Conservation (phyloP, 1,140 invertebrate genomes). For the Drosophila miranda region DNA sequence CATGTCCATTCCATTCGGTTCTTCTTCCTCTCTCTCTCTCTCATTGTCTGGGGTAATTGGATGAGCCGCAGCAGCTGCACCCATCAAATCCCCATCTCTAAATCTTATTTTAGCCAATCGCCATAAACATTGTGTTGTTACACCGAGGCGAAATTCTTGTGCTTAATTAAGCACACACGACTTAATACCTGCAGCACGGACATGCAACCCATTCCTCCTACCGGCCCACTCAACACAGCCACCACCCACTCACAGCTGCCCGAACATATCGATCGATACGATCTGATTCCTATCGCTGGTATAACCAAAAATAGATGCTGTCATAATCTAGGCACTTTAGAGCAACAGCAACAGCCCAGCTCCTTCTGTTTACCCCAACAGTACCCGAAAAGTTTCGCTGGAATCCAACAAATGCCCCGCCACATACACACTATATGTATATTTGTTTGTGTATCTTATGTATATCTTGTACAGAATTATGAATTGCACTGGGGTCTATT, state of each 20-base stretch:
- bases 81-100: slow-evolving; percentile 30
- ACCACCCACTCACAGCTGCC: slow-evolving; percentile 44
- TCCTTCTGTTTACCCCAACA: slow-evolving; percentile 23
- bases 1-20: slow-evolving; percentile 32
- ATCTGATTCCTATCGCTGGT: slow-evolving; percentile 44
- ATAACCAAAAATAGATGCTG: slow-evolving; percentile 68
- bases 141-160: slow-evolving; percentile 41
- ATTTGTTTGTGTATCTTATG: background rate
- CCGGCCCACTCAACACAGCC: background rate
- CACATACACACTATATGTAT: background rate
- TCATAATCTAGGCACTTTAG: slow-evolving; percentile 57
- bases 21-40: background rate
- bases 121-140: slow-evolving; percentile 33
- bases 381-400: slow-evolving; percentile 33
- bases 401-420: slow-evolving; percentile 38
- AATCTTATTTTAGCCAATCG: slow-evolving; percentile 46
- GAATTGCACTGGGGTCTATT: slow-evolving; percentile 33
- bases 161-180: slow-evolving; percentile 69
- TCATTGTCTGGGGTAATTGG: slow-evolving; percentile 68
- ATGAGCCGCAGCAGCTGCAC: slow-evolving; percentile 58
- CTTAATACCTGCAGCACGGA: slow-evolving; percentile 62
- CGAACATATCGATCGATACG: slow-evolving; percentile 43
- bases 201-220: background rate
- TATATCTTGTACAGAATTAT: slow-evolving; percentile 15
- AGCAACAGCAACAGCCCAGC: slow-evolving; percentile 21